These are phyloP conservation scores for Tetheella fluctuosa DNA, from an alignment of 2,888 invertebrate species.

Conservation along the genomic window DNA sequence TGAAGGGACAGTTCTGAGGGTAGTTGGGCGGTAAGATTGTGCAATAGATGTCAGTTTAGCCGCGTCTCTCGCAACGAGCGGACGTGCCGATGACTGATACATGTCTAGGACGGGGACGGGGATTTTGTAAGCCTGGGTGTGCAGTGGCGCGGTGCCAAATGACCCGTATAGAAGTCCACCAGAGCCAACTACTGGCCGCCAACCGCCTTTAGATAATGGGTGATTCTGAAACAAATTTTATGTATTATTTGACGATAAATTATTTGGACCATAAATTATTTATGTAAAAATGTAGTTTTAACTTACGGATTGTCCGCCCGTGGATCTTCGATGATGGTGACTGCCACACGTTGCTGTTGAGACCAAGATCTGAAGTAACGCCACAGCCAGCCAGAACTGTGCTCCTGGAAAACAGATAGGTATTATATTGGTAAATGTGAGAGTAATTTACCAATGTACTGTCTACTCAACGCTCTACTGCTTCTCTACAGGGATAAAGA, in stretches of 20 bases:
- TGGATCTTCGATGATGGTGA: slow-evolving; percentile 62
- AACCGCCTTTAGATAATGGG: slow-evolving; percentile 84
- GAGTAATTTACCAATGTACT: no score
- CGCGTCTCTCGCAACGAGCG: slow-evolving; percentile 66
- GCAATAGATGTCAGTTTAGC: slow-evolving; percentile 76
- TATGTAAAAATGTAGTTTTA: not conserved
- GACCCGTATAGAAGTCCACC: slow-evolving; percentile 67
- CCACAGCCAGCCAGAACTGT: slow-evolving; percentile 61
- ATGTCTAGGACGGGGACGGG: slow-evolving; percentile 63
- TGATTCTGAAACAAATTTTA: slow-evolving; percentile 62
- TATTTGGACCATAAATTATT: no score
- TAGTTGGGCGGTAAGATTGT: slow-evolving; percentile 77
- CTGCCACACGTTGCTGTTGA: slow-evolving; percentile 49
- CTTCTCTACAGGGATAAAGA: no score
- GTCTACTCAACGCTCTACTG: no score
- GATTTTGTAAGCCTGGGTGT: slow-evolving; percentile 69
- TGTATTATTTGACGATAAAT: not conserved
- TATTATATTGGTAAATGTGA: slow-evolving; percentile 18
- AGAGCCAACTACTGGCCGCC: slow-evolving; percentile 85
- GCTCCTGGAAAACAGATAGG: slow-evolving; percentile 53
- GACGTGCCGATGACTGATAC: slow-evolving; percentile 71
- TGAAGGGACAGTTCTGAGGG: slow-evolving; percentile 60
- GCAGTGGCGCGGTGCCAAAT: slow-evolving; percentile 64
- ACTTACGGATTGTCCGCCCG: slow-evolving; percentile 63
- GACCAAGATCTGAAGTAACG: slow-evolving; percentile 54